A percentile compares a stretch with the other conserved stretches of the same genome.
phyloP scores from a whole-genome alignment of 2,888 invertebrate genomes.

The Plebejus argus region DNA sequence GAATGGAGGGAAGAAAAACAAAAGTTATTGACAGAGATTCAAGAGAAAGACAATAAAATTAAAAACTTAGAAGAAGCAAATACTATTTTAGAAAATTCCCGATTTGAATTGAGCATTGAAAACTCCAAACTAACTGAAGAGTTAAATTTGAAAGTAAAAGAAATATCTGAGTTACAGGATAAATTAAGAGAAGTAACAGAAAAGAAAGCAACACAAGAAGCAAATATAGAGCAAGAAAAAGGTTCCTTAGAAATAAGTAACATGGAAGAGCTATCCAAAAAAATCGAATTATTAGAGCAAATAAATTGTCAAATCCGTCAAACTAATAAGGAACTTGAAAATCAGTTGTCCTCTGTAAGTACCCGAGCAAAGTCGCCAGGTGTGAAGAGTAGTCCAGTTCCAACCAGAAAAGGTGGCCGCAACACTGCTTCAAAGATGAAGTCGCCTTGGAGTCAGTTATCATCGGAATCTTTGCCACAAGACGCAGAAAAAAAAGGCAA shows the following conservation, averaged over 20 bases:
- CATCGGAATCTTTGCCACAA: slow-evolving; percentile 62
- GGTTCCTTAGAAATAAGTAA: slow-evolving; percentile 73
- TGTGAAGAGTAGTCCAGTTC: slow-evolving; percentile 68
- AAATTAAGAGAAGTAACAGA: slow-evolving; percentile 54
- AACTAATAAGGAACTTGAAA: slow-evolving; percentile 78
- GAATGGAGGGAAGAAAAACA: slow-evolving; percentile 86
- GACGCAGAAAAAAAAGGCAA: slow-evolving; percentile 68
- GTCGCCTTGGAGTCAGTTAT: slow-evolving; percentile 72
- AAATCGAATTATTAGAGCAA: slow-evolving; percentile 77
- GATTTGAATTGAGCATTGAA: slow-evolving; percentile 76
- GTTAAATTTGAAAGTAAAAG: slow-evolving; percentile 71
- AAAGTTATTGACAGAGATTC: slow-evolving; percentile 76
- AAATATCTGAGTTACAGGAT: slow-evolving; percentile 62
- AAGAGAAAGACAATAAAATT: slow-evolving; percentile 79
- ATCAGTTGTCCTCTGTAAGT: slow-evolving; percentile 63
- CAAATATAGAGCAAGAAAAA: slow-evolving; percentile 80
- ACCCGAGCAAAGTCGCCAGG: slow-evolving; percentile 59
- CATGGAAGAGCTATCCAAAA: slow-evolving; percentile 69
- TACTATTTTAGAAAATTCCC: slow-evolving; percentile 70
- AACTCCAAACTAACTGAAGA: slow-evolving; percentile 79
- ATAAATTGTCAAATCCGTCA: slow-evolving; percentile 76
- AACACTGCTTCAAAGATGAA: slow-evolving; percentile 66
- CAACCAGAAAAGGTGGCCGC: slow-evolving; percentile 67
- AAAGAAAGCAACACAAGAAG: slow-evolving; percentile 48
- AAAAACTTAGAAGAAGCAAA: slow-evolving; percentile 80